Evolutionary conservation across 2,797 vertebrate species (phyloP).

Genomic region (Galagoides demidoff): DNA sequence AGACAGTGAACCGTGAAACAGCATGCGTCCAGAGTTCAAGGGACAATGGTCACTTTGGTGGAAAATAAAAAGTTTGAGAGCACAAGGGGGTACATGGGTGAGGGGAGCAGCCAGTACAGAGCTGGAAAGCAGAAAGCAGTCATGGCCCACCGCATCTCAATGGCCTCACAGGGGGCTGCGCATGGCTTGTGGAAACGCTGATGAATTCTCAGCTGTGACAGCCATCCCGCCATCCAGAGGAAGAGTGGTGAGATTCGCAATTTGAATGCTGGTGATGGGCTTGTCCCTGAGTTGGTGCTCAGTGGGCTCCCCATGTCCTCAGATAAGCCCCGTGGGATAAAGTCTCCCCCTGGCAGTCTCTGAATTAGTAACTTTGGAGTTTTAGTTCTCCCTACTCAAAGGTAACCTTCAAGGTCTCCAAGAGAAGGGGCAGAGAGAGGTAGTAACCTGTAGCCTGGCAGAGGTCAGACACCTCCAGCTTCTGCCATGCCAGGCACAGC

Average conservation of each 20-base stretch:
- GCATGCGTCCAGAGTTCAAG: not conserved
- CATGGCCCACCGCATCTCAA: not conserved
- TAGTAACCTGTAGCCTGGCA: not conserved
- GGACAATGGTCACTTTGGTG: not conserved
- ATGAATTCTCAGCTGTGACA: not conserved
- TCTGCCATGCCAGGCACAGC: not conserved
- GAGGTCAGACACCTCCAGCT: not conserved
- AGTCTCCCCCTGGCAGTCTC: not conserved
- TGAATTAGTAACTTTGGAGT: not conserved
- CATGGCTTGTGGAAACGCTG: not conserved
- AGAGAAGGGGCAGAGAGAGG: not conserved
- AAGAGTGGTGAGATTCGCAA: not conserved
- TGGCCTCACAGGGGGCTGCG: accelerated
- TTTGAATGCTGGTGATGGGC: not conserved
- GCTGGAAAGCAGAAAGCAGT: not conserved
- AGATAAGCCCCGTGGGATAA: not conserved
- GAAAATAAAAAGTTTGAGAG: not conserved
- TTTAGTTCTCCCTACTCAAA: not conserved
- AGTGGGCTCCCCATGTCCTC: not conserved
- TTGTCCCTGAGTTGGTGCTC: not conserved
- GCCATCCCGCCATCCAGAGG: not conserved
- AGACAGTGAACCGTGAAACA: not conserved
- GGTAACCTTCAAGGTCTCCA: not conserved
- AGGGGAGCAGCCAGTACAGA: not conserved
- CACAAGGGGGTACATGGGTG: not conserved